Base-by-base conservation (phyloP, 2,888 invertebrate species). In the Pherbina coryleti region DNA sequence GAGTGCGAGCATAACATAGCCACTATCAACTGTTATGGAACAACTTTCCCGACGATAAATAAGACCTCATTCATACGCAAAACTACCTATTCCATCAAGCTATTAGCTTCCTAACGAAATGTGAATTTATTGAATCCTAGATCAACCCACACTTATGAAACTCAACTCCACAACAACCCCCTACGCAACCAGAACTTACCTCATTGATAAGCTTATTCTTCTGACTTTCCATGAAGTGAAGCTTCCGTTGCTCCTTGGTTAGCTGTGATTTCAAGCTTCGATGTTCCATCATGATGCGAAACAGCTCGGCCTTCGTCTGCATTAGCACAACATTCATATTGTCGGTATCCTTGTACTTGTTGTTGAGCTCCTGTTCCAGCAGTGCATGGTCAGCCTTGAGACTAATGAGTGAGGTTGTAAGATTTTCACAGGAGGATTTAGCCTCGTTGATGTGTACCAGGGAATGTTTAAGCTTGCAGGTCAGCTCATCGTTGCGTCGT, bases 401-500 rank as follows among this genome's bases (percentile, higher is more conserved):
- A 19, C 81, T 84, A 8, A 80, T 74, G 49, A 87, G 76, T 0
- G 85, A 82, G 1, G 77, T 75, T 8, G 82, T 84, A 1, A 89
- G 78, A 4, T 44, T 78, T 5, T 87, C 84, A 22, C 86, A 85
- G 3, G 86, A 83, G 5, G 81, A 72, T 14, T 84, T 83, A 17
- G 83, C 79, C 19, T 84, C 69, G 17, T 79, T 81, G 9, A 86
- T 80, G 64, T 79, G 85, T 1, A 86, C 78, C 0, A 79, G 53
- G 0, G 84, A 83, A 3, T 82, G 79, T 11, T 82, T 85, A 0
- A 89, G 44, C 37, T 86, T 83, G n/a, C 81, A 17, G 19, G 83
- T 85, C 0, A 89, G 80, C 5, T 88, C 87, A 17, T 83, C 84
- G 51, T 86, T 88, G 19, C 85, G 86, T 31, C 84, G 86, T 72